Conservation (phyloP, 2,113 vertebrate genomes). For the Corythaeola cristata region DNA sequence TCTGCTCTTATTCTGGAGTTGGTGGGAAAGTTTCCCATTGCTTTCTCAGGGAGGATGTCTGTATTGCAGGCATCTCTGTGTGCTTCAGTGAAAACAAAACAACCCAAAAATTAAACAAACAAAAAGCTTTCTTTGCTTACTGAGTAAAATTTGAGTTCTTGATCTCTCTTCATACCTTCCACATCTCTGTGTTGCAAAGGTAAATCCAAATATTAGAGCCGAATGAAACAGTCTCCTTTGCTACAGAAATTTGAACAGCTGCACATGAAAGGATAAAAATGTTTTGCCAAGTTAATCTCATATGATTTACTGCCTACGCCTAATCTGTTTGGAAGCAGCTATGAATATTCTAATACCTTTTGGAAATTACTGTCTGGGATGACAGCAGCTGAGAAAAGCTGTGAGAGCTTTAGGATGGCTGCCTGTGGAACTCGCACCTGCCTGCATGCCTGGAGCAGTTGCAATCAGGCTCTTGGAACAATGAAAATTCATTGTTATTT, state of each 20-base stretch:
- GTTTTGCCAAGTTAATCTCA: constrained; percentile 57
- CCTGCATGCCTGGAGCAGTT: neutral
- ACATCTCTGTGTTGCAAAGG: neutral
- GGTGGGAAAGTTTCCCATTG: neutral
- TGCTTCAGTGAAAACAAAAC: neutral
- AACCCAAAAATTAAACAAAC: too few species aligned
- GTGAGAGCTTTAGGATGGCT: neutral
- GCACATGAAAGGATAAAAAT: constrained; percentile 29
- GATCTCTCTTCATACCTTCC: neutral
- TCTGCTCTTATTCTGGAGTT: neutral
- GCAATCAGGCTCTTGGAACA: neutral
- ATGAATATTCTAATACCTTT: constrained; percentile 50
- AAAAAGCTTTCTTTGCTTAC: neutral
- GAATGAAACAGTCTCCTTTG: neutral
- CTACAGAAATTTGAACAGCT: constrained; percentile 44
- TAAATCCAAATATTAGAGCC: constrained; percentile 1
- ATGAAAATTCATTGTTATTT: neutral
- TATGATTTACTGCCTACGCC: constrained; percentile 47
- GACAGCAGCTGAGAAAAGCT: neutral
- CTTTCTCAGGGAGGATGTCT: neutral
- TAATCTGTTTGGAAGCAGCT: constrained; percentile 45
- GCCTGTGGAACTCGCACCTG: neutral
- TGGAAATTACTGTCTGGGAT: constrained; percentile 17
- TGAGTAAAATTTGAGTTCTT: neutral
- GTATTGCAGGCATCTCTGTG: neutral